Percentiles rank a stretch among this genome's conserved stretches.
These are phyloP conservation scores for Tachina fera DNA, from an alignment of 2,888 invertebrate genomes.

Conservation along the genomic window DNA sequence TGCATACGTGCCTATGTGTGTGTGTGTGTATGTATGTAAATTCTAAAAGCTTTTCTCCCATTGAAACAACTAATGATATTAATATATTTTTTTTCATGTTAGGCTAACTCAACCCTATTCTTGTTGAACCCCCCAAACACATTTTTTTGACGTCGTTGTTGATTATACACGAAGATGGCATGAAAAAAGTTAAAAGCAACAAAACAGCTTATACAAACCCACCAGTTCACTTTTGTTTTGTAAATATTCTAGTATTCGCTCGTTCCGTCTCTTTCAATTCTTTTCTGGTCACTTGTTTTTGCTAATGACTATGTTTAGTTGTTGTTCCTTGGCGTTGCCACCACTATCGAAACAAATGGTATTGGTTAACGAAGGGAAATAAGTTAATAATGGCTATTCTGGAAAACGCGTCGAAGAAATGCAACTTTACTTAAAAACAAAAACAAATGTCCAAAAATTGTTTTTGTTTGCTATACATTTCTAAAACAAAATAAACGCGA, in stretches of 20 bases:
- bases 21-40: neutral
- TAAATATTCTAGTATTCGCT: conserved; percentile 34
- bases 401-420: too few relatives aligned
- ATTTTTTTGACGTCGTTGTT: conserved; percentile 20
- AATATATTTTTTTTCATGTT: conserved; percentile 33
- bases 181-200: neutral
- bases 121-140: conserved; percentile 39
- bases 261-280: conserved; percentile 31
- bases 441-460: too few relatives aligned
- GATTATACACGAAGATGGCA: neutral
- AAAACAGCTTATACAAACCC: conserved; percentile 31
- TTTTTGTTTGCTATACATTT: too few relatives aligned
- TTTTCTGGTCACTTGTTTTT: conserved; percentile 48
- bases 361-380: too few relatives aligned
- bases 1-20: neutral
- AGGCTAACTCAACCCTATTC: conserved; percentile 59
- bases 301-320: conserved; percentile 51
- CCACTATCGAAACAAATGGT: too few relatives aligned
- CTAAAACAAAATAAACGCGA: too few relatives aligned
- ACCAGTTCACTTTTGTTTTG: conserved; percentile 31
- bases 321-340: neutral
- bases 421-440: too few relatives aligned
- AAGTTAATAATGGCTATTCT: too few relatives aligned
- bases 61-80: conserved; percentile 13
- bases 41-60: conserved; percentile 4